Evolutionary conservation across 2,113 vertebrate species (phyloP).

Genomic region (Genyomyrus donnyi): DNA sequence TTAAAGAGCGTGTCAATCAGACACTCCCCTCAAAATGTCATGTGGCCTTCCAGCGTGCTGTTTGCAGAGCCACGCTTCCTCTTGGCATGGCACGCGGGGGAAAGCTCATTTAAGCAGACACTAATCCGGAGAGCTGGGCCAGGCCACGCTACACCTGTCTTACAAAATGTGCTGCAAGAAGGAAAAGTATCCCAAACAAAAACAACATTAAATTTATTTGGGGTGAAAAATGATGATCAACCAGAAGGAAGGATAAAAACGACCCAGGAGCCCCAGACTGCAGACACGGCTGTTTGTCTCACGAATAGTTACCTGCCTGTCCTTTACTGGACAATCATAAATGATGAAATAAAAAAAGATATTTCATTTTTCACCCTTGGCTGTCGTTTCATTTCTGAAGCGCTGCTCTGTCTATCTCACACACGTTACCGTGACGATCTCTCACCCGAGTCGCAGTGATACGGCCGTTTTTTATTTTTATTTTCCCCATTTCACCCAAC

Average conservation of each 20-base stretch:
- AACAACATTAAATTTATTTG: not conserved
- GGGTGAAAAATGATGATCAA: not conserved
- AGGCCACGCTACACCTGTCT: not conserved
- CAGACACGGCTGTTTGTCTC: conserved; percentile 13
- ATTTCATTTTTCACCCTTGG: conserved; percentile 54
- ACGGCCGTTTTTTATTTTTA: conserved; percentile 38
- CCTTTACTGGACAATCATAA: conserved; percentile 33
- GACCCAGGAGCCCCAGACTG: not conserved
- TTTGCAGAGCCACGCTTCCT: not conserved
- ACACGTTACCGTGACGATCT: conserved; percentile 47
- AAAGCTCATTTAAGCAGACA: not conserved
- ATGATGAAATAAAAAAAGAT: conserved; percentile 48
- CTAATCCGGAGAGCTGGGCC: not conserved
- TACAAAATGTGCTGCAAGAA: not conserved
- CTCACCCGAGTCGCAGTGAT: conserved; percentile 30
- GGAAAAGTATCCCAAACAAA: conserved; percentile 1
- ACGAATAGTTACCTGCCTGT: conserved; percentile 24
- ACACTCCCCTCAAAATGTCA: conserved; percentile 22
- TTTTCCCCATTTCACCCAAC: conserved; percentile 43
- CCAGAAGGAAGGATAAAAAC: not conserved
- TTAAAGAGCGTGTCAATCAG: conserved; percentile 11
- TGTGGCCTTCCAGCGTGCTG: not conserved
- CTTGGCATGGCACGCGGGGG: not conserved
- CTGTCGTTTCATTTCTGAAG: conserved; percentile 56
- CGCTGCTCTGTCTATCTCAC: conserved; percentile 49